Evolutionary conservation across 1,140 invertebrate species (phyloP).

Genomic region (Aphaenogaster floridana): DNA sequence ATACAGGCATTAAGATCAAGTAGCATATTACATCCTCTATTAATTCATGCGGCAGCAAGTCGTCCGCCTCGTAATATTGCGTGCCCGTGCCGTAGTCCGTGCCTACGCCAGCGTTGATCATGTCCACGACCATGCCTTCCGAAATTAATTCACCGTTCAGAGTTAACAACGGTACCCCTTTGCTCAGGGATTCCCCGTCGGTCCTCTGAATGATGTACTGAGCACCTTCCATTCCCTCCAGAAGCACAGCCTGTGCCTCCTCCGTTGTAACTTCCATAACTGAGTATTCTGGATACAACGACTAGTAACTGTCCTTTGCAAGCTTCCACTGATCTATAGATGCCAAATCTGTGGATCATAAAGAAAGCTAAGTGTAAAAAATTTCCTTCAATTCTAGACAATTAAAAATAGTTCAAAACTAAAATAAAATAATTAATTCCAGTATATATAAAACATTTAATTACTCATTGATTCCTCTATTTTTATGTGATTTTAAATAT

Average conservation of each 20-base stretch:
- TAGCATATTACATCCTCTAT: slow-evolving; percentile 80
- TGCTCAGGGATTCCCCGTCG: slow-evolving; percentile 83
- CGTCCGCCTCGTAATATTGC: slow-evolving; percentile 86
- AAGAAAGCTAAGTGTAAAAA: background rate
- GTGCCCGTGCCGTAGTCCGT: slow-evolving; percentile 81
- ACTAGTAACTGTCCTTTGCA: slow-evolving; percentile 10
- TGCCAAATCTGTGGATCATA: slow-evolving; percentile 25
- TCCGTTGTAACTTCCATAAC: slow-evolving; percentile 83
- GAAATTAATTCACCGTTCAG: slow-evolving; percentile 85
- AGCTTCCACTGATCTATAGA: slow-evolving; percentile 37
- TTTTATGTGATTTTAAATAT: background rate
- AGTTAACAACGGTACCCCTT: slow-evolving; percentile 83
- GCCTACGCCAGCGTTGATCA: slow-evolving; percentile 84
- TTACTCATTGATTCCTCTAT: background rate
- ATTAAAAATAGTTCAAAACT: background rate
- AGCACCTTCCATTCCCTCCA: slow-evolving; percentile 84
- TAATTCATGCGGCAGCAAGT: slow-evolving; percentile 84
- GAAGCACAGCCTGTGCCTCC: slow-evolving; percentile 83
- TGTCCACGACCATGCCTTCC: slow-evolving; percentile 86
- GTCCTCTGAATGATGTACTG: slow-evolving; percentile 86
- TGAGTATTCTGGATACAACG: slow-evolving; percentile 17
- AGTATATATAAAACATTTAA: background rate
- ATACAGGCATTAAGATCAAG: slow-evolving; percentile 6
- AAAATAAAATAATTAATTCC: slow-evolving; percentile 1
- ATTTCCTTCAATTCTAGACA: background rate